Percentiles rank a stretch among this genome's conserved stretches.
phyloP scores from a whole-genome alignment of 1,140 invertebrate genomes.

The Lucilia sericata region DNA sequence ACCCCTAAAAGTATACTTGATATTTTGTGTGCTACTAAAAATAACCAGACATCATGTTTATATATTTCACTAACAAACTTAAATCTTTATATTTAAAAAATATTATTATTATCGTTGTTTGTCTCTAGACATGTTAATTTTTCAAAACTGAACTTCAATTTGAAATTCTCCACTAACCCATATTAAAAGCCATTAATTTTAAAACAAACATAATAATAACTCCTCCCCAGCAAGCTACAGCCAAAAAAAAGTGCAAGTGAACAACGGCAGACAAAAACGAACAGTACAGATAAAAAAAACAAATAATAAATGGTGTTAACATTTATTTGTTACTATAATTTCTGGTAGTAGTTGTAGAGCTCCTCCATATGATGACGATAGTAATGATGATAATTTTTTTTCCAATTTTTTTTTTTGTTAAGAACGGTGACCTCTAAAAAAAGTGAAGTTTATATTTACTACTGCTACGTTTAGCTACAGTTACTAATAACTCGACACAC shows the following conservation, averaged over 20 bases:
- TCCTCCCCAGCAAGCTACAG: background rate
- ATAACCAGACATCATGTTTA: too few relatives aligned
- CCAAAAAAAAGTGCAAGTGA: constrained; percentile 30
- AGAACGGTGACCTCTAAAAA: constrained; percentile 36
- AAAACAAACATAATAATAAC: background rate
- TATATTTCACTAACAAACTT: too few relatives aligned
- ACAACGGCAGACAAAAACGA: background rate
- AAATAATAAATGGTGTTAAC: constrained; percentile 40
- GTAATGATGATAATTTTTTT: background rate
- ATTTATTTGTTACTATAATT: constrained; percentile 36
- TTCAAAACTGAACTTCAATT: too few relatives aligned
- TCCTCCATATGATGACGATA: background rate
- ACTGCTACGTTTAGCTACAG: background rate
- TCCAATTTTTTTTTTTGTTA: background rate
- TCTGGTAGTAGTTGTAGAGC: background rate
- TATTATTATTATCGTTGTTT: too few relatives aligned
- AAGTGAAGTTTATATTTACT: constrained; percentile 31
- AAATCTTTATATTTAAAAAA: too few relatives aligned
- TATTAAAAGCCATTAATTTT: constrained; percentile 36
- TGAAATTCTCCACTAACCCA: constrained; percentile 6
- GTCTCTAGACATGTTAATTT: too few relatives aligned
- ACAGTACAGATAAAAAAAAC: background rate
- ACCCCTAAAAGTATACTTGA: too few relatives aligned
- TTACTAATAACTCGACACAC: constrained; percentile 51
- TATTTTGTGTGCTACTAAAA: too few relatives aligned